Conservation (phyloP, 2,888 invertebrate species). For the Acanthoscelides obtectus region DNA sequence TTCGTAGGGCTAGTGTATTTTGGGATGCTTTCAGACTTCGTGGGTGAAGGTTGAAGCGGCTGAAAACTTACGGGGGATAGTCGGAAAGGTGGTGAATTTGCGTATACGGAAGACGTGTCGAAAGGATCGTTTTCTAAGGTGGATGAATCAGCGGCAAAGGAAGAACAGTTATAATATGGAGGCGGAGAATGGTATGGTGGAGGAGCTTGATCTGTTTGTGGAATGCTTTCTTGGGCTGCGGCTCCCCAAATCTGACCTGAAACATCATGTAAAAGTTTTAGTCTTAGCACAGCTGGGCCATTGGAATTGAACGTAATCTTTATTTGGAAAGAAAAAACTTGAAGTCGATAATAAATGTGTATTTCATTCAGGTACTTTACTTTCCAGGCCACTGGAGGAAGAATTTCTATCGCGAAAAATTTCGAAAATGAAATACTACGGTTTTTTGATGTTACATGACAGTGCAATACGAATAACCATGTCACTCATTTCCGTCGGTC, state of each 20-base stretch:
- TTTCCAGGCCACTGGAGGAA: no score
- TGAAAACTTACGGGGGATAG: not conserved
- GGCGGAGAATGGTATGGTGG: slow-evolving; percentile 55
- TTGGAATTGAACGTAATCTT: no score
- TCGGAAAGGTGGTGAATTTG: not conserved
- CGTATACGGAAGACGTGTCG: slow-evolving; percentile 53
- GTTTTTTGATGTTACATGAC: no score
- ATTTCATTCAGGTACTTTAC: no score
- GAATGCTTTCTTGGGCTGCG: not conserved
- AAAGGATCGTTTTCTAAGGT: slow-evolving; percentile 56
- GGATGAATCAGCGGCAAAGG: slow-evolving; percentile 18
- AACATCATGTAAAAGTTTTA: no score
- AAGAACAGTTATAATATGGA: slow-evolving; percentile 52
- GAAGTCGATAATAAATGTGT: no score
- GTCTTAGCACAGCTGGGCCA: no score
- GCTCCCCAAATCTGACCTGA: not conserved
- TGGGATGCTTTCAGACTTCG: not conserved
- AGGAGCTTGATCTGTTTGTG: slow-evolving; percentile 31
- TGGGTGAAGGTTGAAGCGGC: not conserved
- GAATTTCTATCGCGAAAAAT: no score
- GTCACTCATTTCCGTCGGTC: no score
- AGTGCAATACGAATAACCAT: no score
- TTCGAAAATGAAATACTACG: no score
- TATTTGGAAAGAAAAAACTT: no score
- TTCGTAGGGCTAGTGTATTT: slow-evolving; percentile 7